Percentiles rank a stretch among this genome's conserved stretches.
phyloP scores from a whole-genome alignment of 2,888 invertebrate species.

The Hirudinaria manillensis region DNA sequence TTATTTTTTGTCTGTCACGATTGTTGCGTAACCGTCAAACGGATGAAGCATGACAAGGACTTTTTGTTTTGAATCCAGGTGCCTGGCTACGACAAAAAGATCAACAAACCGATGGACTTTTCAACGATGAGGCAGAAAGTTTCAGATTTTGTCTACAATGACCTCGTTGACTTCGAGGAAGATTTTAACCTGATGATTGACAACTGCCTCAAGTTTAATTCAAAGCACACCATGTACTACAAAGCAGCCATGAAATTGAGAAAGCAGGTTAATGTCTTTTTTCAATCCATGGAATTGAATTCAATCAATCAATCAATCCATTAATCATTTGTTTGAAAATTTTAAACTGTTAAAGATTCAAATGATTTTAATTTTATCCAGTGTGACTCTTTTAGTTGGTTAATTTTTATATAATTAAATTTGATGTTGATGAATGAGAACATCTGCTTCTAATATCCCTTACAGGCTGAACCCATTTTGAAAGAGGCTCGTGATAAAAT shows the following conservation, averaged over 20 bases:
- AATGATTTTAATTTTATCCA: background rate
- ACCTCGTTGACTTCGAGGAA: constrained; percentile 70
- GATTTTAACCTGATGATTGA: constrained; percentile 93
- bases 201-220: constrained; percentile 90
- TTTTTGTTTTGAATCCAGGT: constrained; percentile 52
- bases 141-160: constrained; percentile 51
- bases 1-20: background rate
- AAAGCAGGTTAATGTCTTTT: constrained; percentile 60
- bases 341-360: background rate
- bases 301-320: background rate
- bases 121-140: constrained; percentile 71
- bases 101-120: constrained; percentile 80
- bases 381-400: no score
- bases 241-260: constrained; percentile 80
- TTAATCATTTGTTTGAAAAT: background rate
- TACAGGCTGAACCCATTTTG: constrained; percentile 16
- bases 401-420: background rate
- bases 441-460: background rate
- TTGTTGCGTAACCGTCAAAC: background rate
- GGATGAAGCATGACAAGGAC: background rate
- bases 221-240: constrained; percentile 88
- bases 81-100: constrained; percentile 80
- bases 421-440: background rate
- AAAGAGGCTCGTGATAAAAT: constrained; percentile 14
- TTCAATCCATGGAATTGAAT: background rate